Conservation (phyloP, 2,113 vertebrate species). For the Ceyx melanurus region DNA sequence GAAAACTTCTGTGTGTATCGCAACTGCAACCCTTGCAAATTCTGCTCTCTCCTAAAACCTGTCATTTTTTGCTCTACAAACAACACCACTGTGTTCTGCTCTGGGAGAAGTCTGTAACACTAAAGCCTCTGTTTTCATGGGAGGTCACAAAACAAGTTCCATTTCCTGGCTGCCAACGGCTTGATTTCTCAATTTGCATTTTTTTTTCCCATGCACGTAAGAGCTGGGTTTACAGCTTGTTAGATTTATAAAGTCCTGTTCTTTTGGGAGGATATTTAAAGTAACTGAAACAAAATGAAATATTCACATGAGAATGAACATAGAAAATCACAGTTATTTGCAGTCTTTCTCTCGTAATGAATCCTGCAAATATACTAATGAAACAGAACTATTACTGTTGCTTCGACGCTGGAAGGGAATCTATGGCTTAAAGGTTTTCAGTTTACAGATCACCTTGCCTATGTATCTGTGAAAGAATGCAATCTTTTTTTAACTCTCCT, state of each 20-base stretch:
- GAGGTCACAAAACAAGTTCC: background rate
- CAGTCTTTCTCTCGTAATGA: background rate
- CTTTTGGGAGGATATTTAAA: background rate
- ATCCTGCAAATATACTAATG: background rate
- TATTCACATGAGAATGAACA: background rate
- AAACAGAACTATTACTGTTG: background rate
- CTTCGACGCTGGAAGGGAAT: background rate
- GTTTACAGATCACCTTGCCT: background rate
- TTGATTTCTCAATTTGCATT: background rate
- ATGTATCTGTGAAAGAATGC: background rate
- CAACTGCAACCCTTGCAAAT: background rate
- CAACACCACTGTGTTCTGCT: background rate
- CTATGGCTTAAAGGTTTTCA: background rate
- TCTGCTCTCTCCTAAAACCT: background rate
- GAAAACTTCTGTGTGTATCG: background rate
- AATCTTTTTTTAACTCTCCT: background rate
- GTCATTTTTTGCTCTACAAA: background rate
- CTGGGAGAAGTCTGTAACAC: background rate
- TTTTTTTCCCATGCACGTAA: background rate
- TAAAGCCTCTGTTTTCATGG: background rate
- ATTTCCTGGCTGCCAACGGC: background rate
- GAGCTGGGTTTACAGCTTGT: background rate
- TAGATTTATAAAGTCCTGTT: background rate
- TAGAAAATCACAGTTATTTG: background rate
- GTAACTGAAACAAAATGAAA: background rate